Percentiles rank a stretch among this genome's conserved stretches.
Conservation (phyloP, 1,140 invertebrate genomes). For the Monomorium pharaonis region DNA sequence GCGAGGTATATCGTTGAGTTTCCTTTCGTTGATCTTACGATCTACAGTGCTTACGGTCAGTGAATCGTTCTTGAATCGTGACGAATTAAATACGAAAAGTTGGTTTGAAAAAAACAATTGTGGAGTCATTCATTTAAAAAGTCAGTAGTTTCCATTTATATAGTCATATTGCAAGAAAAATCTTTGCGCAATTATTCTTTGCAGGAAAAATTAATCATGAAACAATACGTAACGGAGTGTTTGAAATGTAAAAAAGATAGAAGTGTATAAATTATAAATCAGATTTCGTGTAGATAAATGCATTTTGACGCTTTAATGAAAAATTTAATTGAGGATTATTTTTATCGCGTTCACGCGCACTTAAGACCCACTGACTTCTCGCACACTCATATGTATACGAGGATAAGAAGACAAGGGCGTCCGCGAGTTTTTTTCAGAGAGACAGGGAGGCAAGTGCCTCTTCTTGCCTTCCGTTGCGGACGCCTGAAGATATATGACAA, state of each 20-base stretch:
- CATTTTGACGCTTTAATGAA: neutral
- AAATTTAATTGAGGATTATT: neutral
- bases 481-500: no score
- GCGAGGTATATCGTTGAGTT: slow-evolving; percentile 65
- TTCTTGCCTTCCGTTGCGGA: no score
- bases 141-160: neutral
- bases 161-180: neutral
- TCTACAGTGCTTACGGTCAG: neutral
- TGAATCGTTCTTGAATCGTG: neutral
- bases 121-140: slow-evolving; percentile 4
- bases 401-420: no score
- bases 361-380: neutral
- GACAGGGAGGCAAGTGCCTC: no score
- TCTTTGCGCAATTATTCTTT: neutral
- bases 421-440: no score
- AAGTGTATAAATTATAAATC: neutral
- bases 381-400: slow-evolving; percentile 1
- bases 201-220: neutral
- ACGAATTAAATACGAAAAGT: neutral
- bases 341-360: no score
- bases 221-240: neutral
- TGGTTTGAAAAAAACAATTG: neutral
- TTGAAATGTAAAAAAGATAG: neutral
- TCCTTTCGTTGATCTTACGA: slow-evolving; percentile 19
- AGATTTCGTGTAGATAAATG: neutral